Base-by-base conservation (phyloP, 2,888 invertebrate genomes). In the Eupithecia tripunctaria region DNA sequence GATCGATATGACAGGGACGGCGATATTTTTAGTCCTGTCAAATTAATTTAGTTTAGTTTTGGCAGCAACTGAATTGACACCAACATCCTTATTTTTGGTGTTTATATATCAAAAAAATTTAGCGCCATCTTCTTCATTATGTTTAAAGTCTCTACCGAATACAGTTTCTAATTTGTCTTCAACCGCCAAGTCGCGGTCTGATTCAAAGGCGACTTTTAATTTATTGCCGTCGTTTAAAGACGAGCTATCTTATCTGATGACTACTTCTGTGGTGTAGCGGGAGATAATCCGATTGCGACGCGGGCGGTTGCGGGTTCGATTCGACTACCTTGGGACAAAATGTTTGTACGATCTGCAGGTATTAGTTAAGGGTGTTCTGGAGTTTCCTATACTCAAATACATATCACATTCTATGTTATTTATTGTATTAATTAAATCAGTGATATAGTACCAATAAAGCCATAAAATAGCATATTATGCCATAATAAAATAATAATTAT, bases 121-220 rank as follows among this genome's bases (percentile, higher is more conserved):
- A 25, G 5, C 25, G 25, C 25, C 25, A 10, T 2, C 59, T 59
- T 14, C 59, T 25, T 59, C 59, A 27, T 59, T 59, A 27, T 59
- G 27, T 59, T 15, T 15, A 14, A 59, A 25, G 3, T 59, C 59
- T 59, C 59, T 27, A 27, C 27, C 15, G 7, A 59, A 27, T 59
- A 51, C 47, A 62, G 38, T 65, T 67, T 67, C 71, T 67, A 67
- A 59, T 62, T 43, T 63, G 32, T 69, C 62, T 69, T 59, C 25
- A 41, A 12, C 41, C 14, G 68, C 60, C 60, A 56, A 47, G 72
- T 68, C 60, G 38, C 68, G 68, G 60, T 72, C 68, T 72, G 51
- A 47, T 66, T 72, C 27, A 60, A 43, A 27, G 27, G n/a, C 63
- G 36, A 25, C 32, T 66, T 21, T 59, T 68, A 64, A 64, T 68